These are phyloP conservation scores for Eledona agricola DNA, from an alignment of 2,888 invertebrate species.

Conservation along the genomic window DNA sequence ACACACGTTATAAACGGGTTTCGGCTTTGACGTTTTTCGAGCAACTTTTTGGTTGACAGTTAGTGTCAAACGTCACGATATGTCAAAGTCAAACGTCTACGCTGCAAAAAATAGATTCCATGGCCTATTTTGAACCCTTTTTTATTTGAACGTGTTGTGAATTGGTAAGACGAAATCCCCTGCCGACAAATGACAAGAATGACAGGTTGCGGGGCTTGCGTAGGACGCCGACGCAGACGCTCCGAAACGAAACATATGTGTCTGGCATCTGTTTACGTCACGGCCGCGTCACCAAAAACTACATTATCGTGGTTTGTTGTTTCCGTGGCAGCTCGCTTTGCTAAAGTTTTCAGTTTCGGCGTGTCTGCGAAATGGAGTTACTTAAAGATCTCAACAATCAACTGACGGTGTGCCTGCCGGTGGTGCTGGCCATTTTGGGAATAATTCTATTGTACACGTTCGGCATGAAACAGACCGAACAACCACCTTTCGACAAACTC, in stretches of 20 bases:
- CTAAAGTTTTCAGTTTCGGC: conserved; percentile 15
- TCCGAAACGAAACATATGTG: conserved; percentile 45
- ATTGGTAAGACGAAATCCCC: too few species aligned
- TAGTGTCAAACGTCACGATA: too few species aligned
- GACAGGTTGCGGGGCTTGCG: conserved; percentile 44
- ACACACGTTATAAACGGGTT: too few species aligned
- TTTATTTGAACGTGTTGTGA: too few species aligned
- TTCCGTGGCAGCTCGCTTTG: conserved; percentile 50
- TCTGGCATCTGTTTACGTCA: conserved; percentile 69
- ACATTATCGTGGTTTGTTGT: conserved; percentile 42
- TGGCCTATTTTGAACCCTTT: too few species aligned
- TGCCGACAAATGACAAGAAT: too few species aligned
- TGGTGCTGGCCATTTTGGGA: conserved; percentile 63
- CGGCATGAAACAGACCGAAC: conserved; percentile 62
- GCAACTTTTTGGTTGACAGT: too few species aligned
- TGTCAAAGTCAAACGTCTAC: too few species aligned
- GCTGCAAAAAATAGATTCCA: too few species aligned
- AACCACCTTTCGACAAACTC: conserved; percentile 81
- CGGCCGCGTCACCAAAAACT: conserved; percentile 74
- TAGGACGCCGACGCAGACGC: conserved; percentile 45
- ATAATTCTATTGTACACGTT: conserved; percentile 54
- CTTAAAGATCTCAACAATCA: conserved; percentile 69
- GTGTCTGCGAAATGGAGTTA: conserved; percentile 65
- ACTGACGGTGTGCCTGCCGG: conserved; percentile 67
- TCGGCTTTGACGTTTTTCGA: too few species aligned